phyloP scores from a whole-genome alignment of 2,113 vertebrate genomes.

The Micronycteris hirsuta region DNA sequence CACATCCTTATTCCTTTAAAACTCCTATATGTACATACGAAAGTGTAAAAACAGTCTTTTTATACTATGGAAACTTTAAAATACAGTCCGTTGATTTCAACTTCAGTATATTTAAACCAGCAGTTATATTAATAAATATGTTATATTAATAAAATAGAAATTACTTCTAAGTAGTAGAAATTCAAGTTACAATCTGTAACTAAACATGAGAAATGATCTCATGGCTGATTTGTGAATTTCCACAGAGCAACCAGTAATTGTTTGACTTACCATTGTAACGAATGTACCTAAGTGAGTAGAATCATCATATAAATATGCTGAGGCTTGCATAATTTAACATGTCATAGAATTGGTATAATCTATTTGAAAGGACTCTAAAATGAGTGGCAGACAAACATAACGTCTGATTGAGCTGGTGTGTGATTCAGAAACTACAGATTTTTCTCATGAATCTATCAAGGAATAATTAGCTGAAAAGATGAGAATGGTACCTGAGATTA shows the following conservation, averaged over 20 bases:
- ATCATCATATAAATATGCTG: constrained; percentile 36
- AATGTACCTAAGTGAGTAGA: constrained; percentile 19
- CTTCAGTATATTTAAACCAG: neutral
- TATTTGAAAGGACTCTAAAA: constrained; percentile 32
- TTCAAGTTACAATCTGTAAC: constrained; percentile 38
- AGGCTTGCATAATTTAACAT: constrained; percentile 43
- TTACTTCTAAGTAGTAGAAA: constrained; percentile 50
- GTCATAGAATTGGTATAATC: neutral
- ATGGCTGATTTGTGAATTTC: constrained; percentile 50
- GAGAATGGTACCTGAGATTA: constrained; percentile 55
- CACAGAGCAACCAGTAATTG: constrained; percentile 28
- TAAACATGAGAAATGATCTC: constrained; percentile 43
- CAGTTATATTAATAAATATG: constrained; percentile 36
- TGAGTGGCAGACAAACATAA: neutral
- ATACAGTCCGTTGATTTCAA: neutral
- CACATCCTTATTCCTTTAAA: neutral
- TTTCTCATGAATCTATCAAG: constrained; percentile 54
- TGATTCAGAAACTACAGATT: constrained; percentile 36
- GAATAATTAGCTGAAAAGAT: constrained; percentile 64
- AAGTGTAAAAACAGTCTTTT: neutral
- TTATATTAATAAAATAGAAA: constrained; percentile 16
- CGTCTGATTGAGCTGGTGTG: neutral
- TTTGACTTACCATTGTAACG: constrained; percentile 37
- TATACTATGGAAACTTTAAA: constrained; percentile 16
- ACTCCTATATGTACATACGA: neutral